Evolutionary conservation across 1,140 invertebrate genomes (phyloP), one percentile per base, ranked within the genome.

Genomic region (Drosophila mayri): DNA sequence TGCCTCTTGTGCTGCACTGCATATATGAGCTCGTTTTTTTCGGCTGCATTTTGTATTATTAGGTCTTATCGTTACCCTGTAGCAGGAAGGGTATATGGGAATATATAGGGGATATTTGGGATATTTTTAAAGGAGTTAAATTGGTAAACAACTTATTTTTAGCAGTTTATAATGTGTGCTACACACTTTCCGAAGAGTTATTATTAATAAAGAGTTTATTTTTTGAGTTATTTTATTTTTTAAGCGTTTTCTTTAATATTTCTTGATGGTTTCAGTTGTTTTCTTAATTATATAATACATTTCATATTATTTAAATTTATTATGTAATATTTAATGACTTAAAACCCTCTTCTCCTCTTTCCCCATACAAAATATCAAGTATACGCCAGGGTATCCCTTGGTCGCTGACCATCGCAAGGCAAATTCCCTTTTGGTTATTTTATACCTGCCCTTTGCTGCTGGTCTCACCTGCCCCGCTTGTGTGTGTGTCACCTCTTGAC

Each of bases 21-120:
- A 60, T 55, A 66, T 67, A 60, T 43, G 50, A 38, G 18, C 73
- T 44, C 9, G 37, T 44, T 44, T 38, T 76, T 76, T 76, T 76
- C 74, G 74, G 74, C 74, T 76, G 74, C 74, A 76, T 77, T 76
- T 68, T 41, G 74, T 76, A 68, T 77, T 76, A 76, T 76, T 58
- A 16, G 52, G 41, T 71, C 30, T 76, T 76, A 76, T 66, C 64
- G 47, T 30, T 76, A 52, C 73, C 41, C 54, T 59, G 40, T n/a
- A 14, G 0, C 2, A 7, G 5, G 8, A 37, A 18, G 74, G 74
- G 47, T 55, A 60, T 41, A 16, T 30, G 7, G 1, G 20, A 20
- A 44, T n/a, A 22, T 7, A 10, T 0, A 3, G 28, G 9, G 4
- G 4, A 4, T 22, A 28, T 4, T 28, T 28, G 22, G 22, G 3